phyloP scores from a whole-genome alignment of 2,888 invertebrate species.

The Drosophila stalkeri region DNA sequence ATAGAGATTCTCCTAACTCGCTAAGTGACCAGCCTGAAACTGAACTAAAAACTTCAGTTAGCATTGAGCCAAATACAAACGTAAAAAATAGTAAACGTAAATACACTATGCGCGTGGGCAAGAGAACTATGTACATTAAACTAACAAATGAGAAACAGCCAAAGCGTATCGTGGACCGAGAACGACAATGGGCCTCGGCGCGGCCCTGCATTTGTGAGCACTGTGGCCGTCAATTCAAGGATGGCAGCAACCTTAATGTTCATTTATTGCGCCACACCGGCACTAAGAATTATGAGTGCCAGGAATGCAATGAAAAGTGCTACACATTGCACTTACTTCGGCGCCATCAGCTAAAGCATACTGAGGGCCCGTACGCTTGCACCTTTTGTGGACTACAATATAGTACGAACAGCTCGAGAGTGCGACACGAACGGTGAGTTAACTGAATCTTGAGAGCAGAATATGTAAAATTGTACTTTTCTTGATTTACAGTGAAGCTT shows the following conservation, averaged over 20 bases:
- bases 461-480: background rate
- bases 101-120: conserved; percentile 70
- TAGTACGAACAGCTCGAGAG: conserved; percentile 72
- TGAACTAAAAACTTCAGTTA: background rate
- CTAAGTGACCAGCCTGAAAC: background rate
- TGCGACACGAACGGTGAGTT: conserved; percentile 65
- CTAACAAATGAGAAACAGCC: conserved; percentile 66
- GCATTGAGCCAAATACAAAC: background rate
- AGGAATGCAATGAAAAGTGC: conserved; percentile 66
- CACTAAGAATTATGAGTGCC: conserved; percentile 69
- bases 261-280: conserved; percentile 67
- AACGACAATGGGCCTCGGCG: conserved; percentile 55
- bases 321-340: conserved; percentile 64
- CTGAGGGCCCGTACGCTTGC: conserved; percentile 69
- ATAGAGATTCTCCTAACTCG: background rate
- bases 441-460: background rate
- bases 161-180: conserved; percentile 68
- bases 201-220: conserved; percentile 70
- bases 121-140: conserved; percentile 68
- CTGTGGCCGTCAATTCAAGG: conserved; percentile 66
- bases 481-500: conserved; percentile 56
- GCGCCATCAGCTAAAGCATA: conserved; percentile 67
- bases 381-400: conserved; percentile 72
- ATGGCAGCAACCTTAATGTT: conserved; percentile 66
- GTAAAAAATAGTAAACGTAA: conserved; percentile 39